A percentile compares a stretch with the other conserved stretches of the same genome.
Evolutionary conservation across 2,888 invertebrate genomes (phyloP).

Genomic region (Macrophya annulata): DNA sequence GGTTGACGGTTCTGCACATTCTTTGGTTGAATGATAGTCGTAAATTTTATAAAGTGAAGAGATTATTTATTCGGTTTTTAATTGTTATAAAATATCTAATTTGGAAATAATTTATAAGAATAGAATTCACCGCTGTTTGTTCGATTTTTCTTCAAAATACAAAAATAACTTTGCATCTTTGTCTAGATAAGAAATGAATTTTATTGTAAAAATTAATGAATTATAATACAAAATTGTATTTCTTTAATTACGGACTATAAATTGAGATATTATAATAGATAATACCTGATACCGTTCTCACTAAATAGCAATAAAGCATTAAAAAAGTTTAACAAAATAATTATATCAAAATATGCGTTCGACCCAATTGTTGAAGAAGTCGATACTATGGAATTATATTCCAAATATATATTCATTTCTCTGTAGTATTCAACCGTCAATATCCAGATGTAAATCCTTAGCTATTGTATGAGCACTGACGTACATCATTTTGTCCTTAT

Average conservation of each 20-base stretch:
- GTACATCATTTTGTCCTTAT: conserved; percentile 91
- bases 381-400: conserved; percentile 1
- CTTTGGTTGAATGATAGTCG: not conserved
- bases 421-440: conserved; percentile 7
- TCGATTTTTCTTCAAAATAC: not conserved
- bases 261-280: not conserved
- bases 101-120: not conserved
- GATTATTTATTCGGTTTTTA: not conserved
- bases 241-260: not conserved
- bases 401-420: not conserved
- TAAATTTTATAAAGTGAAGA: not conserved
- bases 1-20: not conserved
- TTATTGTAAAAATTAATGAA: conserved; percentile 9
- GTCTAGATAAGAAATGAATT: not conserved
- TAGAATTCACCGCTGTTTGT: not conserved
- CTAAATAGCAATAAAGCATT: conserved; percentile 10
- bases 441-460: conserved; percentile 86
- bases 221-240: not conserved
- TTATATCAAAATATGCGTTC: conserved; percentile 26
- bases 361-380: not conserved
- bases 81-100: not conserved
- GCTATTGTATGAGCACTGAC: conserved; percentile 88
- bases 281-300: not conserved
- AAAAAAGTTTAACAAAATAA: not conserved
- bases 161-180: not conserved